These are phyloP conservation scores for Micrasema longulum DNA, from an alignment of 1,140 invertebrate genomes.

Conservation along the genomic window DNA sequence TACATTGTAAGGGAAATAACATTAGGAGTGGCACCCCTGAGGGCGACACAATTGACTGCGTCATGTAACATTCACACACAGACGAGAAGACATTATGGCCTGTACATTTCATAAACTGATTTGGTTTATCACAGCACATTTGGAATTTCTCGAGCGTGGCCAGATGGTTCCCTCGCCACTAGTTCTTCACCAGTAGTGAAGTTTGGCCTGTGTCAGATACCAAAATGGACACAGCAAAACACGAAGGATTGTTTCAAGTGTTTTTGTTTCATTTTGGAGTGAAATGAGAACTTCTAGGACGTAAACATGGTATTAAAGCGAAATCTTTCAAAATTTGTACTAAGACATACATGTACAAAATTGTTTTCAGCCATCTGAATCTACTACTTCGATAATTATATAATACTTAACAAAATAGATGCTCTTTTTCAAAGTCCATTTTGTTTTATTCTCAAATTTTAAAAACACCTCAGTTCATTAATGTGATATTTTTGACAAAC, in stretches of 20 bases:
- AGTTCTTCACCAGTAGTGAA: constrained; percentile 8
- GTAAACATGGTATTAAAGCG: constrained; percentile 55
- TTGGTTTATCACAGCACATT: constrained; percentile 78
- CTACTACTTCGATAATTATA: constrained; percentile 54
- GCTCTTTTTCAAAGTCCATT: constrained; percentile 58
- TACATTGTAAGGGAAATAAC: constrained; percentile 49
- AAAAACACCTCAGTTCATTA: constrained; percentile 57
- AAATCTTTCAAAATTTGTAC: constrained; percentile 55
- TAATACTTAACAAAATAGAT: constrained; percentile 67
- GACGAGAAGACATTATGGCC: constrained; percentile 72
- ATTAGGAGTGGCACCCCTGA: constrained; percentile 39
- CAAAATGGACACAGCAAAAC: constrained; percentile 42
- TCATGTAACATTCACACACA: constrained; percentile 54
- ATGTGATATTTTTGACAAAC: constrained; percentile 47
- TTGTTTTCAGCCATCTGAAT: constrained; percentile 52
- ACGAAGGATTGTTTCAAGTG: constrained; percentile 17
- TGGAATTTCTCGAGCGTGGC: constrained; percentile 70
- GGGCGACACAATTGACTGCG: constrained; percentile 49
- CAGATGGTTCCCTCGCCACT: neutral
- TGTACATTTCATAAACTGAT: constrained; percentile 76
- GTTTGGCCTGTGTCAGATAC: constrained; percentile 37
- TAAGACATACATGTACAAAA: constrained; percentile 54
- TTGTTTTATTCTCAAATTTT: constrained; percentile 50
- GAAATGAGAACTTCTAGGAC: constrained; percentile 55
- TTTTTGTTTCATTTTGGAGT: constrained; percentile 45